phyloP scores from a whole-genome alignment of 2,113 vertebrate genomes.

The Nothocercus nigrocapillus region DNA sequence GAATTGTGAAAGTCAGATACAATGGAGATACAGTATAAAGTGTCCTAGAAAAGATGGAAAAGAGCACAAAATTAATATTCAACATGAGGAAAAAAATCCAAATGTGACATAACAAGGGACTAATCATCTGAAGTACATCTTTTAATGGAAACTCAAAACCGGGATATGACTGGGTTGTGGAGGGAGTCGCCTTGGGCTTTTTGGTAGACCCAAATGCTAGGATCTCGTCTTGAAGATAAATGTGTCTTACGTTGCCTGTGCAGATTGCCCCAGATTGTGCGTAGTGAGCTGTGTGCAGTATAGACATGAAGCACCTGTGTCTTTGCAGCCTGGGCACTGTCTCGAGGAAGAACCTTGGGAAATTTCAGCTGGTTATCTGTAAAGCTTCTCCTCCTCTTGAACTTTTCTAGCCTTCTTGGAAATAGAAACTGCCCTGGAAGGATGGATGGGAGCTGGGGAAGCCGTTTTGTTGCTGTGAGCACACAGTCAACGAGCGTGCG shows the following conservation, averaged over 20 bases:
- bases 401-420: not conserved
- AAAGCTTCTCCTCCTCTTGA: not conserved
- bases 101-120: not conserved
- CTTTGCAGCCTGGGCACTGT: not conserved
- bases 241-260: fast-evolving
- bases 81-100: not conserved
- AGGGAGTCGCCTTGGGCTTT: not conserved
- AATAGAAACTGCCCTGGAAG: not conserved
- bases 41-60: not conserved
- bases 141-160: not conserved
- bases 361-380: not conserved
- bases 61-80: not conserved
- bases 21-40: not conserved
- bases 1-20: not conserved
- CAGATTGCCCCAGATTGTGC: not conserved
- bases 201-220: fast-evolving
- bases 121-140: not conserved
- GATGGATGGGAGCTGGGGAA: not conserved
- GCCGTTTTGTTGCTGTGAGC: not conserved
- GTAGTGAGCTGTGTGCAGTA: fast-evolving
- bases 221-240: not conserved
- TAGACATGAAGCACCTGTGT: not conserved
- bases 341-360: not conserved
- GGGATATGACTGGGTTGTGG: not conserved
- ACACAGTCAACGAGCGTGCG: not conserved